Percentiles rank a stretch among this genome's conserved stretches.
These are phyloP conservation scores for Ranitomeya imitator DNA, from an alignment of 2,113 vertebrate genomes.

Conservation along the genomic window DNA sequence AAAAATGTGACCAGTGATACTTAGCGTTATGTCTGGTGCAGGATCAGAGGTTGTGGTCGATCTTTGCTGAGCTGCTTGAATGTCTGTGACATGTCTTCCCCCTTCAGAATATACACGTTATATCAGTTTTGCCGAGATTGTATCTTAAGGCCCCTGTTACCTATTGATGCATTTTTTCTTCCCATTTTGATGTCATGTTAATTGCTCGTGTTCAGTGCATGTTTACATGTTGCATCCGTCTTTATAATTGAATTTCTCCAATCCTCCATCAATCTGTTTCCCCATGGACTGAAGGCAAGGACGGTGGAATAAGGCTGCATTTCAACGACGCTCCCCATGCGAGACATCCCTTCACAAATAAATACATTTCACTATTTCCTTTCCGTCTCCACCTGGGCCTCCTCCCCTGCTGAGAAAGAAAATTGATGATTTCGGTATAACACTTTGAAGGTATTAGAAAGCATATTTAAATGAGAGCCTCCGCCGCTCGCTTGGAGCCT, in stretches of 20 bases:
- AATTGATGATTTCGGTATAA: constrained; percentile 53
- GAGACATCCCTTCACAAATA: constrained; percentile 40
- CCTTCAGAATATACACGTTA: not conserved
- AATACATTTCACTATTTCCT: constrained; percentile 39
- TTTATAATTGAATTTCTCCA: constrained; percentile 30
- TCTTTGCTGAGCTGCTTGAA: not conserved
- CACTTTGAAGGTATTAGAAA: constrained; percentile 56
- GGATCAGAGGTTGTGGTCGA: no score
- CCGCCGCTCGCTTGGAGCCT: not conserved
- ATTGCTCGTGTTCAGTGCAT: not conserved
- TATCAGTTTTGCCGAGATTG: not conserved
- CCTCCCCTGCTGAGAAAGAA: constrained; percentile 48
- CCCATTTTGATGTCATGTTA: not conserved
- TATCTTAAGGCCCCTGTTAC: not conserved
- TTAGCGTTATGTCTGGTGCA: no score
- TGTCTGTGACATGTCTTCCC: not conserved
- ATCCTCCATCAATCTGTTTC: constrained; percentile 33
- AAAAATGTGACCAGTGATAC: no score
- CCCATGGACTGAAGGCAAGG: constrained; percentile 8
- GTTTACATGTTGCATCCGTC: constrained; percentile 33
- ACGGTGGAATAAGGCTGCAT: not conserved
- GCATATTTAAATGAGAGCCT: constrained; percentile 47
- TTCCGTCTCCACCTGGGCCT: constrained; percentile 10
- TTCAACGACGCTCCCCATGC: constrained; percentile 3
- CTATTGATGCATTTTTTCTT: not conserved